A percentile compares a stretch with the other conserved stretches of the same genome.
phyloP scores from a whole-genome alignment of 1,140 invertebrate species.

The Drosophila orosa region DNA sequence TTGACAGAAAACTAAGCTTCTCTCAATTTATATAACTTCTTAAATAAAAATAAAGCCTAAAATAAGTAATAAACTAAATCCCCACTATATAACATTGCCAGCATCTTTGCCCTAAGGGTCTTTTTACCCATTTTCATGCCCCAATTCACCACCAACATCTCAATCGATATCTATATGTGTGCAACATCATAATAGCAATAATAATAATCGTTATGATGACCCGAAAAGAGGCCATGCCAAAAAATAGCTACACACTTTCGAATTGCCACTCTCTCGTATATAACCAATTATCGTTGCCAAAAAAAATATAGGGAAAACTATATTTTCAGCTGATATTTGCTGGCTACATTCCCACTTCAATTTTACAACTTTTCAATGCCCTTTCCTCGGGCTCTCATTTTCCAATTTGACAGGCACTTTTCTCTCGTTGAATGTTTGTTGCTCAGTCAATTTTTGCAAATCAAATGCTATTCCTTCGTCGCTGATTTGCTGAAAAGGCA shows the following conservation, averaged over 20 bases:
- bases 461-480: conserved; percentile 59
- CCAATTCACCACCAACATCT: conserved; percentile 18
- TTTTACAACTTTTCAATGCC: conserved; percentile 54
- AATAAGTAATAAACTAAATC: background rate
- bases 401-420: conserved; percentile 78
- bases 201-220: conserved; percentile 44
- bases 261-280: conserved; percentile 47
- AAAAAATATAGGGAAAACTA: conserved; percentile 2
- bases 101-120: background rate
- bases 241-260: conserved; percentile 44
- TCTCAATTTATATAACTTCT: too few relatives aligned
- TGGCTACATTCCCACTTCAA: conserved; percentile 47
- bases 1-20: background rate
- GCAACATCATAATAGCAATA: conserved; percentile 17
- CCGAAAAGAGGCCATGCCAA: conserved; percentile 38
- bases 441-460: conserved; percentile 80
- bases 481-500: conserved; percentile 38
- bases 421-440: conserved; percentile 43
- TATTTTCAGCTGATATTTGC: conserved; percentile 36
- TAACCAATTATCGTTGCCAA: conserved; percentile 56
- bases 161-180: conserved; percentile 20
- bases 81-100: too few relatives aligned
- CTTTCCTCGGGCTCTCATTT: conserved; percentile 43
- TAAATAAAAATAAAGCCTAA: too few relatives aligned
- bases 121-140: conserved; percentile 7